phyloP scores from a whole-genome alignment of 2,888 invertebrate species.

The Tryphoninae sp. region DNA sequence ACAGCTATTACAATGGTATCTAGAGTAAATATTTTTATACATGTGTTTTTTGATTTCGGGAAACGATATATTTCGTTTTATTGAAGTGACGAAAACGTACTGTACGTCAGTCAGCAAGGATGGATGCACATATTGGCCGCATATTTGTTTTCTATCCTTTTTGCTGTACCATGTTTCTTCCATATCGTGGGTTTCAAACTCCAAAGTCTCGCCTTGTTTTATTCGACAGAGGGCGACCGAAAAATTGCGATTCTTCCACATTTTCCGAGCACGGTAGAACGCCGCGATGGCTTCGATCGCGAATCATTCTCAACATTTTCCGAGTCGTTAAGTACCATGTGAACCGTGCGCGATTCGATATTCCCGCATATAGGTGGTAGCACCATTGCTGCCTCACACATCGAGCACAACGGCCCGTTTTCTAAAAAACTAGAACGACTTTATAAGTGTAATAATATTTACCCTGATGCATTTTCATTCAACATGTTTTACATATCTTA shows the following conservation, averaged over 20 bases:
- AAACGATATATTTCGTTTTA: conserved; percentile 25
- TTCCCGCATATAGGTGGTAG: conserved; percentile 30
- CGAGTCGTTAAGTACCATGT: conserved; percentile 55
- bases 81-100: conserved; percentile 31
- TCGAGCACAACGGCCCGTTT: conserved; percentile 21
- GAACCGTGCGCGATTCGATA: conserved; percentile 56
- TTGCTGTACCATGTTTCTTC: conserved; percentile 36
- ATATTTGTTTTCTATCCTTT: conserved; percentile 35
- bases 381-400: background rate
- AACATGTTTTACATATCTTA: background rate
- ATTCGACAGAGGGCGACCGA: conserved; percentile 13
- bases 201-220: conserved; percentile 45
- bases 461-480: background rate
- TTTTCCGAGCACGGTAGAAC: conserved; percentile 38
- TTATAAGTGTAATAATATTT: conserved; percentile 1
- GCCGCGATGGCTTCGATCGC: conserved; percentile 53
- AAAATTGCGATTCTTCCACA: conserved; percentile 39
- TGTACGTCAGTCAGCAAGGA: background rate
- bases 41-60: background rate
- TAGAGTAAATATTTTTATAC: background rate
- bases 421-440: conserved; percentile 25
- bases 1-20: no score
- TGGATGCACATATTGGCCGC: background rate
- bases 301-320: conserved; percentile 60
- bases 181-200: conserved; percentile 49